Evolutionary conservation across 30 jellyfish, hydroid and myxozoan genomes (phyloP).

Genomic region (Cassiopea andromeda): DNA sequence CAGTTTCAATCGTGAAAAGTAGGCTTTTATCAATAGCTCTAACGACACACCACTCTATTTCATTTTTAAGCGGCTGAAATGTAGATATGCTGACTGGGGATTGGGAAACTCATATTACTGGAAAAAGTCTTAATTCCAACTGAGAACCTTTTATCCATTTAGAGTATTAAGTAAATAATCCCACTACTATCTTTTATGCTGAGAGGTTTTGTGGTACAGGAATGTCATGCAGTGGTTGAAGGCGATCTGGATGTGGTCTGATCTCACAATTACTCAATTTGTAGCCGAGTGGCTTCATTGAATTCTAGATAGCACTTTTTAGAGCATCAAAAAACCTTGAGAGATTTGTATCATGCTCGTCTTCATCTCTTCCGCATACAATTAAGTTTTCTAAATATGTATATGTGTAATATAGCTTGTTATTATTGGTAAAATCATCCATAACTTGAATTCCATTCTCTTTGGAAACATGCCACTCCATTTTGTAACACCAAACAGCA

Average conservation of each 20-base stretch:
- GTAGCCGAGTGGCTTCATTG: constrained; percentile 58
- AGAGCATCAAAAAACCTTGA: constrained; percentile 63
- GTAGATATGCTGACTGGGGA: constrained; percentile 20
- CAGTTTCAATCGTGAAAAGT: constrained; percentile 82
- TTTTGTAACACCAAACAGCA: constrained; percentile 73
- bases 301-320: constrained; percentile 44
- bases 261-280: constrained; percentile 48
- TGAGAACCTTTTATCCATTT: constrained; percentile 80
- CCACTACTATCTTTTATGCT: constrained; percentile 29
- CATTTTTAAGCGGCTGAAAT: background rate
- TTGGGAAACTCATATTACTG: constrained; percentile 39
- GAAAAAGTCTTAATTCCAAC: constrained; percentile 31
- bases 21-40: constrained; percentile 57
- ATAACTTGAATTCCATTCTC: background rate
- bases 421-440: background rate
- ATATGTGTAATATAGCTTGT: constrained; percentile 24
- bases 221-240: constrained; percentile 38
- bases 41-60: constrained; percentile 20
- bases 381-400: constrained; percentile 59
- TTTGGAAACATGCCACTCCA: constrained; percentile 71
- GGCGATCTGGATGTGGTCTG: constrained; percentile 75
- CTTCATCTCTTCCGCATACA: constrained; percentile 63
- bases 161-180: constrained; percentile 64
- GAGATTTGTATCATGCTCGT: constrained; percentile 69
- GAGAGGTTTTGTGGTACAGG: constrained; percentile 40